Evolutionary conservation across 2,113 vertebrate species (phyloP).

Genomic region (Oryzias celebensis): DNA sequence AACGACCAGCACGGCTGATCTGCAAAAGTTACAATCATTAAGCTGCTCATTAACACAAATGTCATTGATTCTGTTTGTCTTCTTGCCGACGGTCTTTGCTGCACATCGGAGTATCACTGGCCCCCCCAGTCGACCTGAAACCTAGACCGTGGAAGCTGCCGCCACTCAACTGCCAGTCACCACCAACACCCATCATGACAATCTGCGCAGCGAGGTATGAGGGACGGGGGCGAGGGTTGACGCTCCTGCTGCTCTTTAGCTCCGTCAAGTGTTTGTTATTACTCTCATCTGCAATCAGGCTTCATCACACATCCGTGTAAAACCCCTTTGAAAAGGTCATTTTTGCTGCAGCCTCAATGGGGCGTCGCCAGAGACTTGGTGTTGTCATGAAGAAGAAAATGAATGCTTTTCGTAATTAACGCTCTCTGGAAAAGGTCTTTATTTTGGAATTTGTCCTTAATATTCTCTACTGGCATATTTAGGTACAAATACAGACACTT

Average conservation of each 20-base stretch:
- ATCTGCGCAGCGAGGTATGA: slow-evolving; percentile 20
- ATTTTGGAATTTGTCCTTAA: neutral
- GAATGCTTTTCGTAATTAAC: slow-evolving; percentile 30
- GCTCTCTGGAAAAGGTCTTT: slow-evolving; percentile 14
- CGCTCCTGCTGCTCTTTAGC: slow-evolving; percentile 37
- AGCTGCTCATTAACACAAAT: neutral
- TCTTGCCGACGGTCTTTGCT: neutral
- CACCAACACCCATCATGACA: slow-evolving; percentile 45
- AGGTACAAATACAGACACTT: too few relatives aligned
- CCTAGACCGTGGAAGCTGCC: slow-evolving; percentile 13
- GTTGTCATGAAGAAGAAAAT: slow-evolving; percentile 16
- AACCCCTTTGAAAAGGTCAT: slow-evolving; percentile 50
- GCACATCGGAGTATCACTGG: slow-evolving; percentile 10
- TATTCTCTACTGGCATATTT: too few relatives aligned
- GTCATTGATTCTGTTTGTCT: neutral
- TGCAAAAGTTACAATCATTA: neutral
- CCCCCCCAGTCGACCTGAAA: neutral
- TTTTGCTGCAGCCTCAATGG: slow-evolving; percentile 4
- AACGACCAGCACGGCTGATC: neutral
- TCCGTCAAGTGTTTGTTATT: slow-evolving; percentile 43
- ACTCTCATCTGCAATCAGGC: slow-evolving; percentile 36
- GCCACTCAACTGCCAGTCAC: slow-evolving; percentile 16
- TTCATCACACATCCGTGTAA: slow-evolving; percentile 39
- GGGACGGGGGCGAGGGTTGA: slow-evolving; percentile 3
- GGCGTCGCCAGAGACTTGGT: slow-evolving; percentile 17